These are phyloP conservation scores for Erynnis tages DNA, from an alignment of 2,888 invertebrate genomes.

Conservation along the genomic window DNA sequence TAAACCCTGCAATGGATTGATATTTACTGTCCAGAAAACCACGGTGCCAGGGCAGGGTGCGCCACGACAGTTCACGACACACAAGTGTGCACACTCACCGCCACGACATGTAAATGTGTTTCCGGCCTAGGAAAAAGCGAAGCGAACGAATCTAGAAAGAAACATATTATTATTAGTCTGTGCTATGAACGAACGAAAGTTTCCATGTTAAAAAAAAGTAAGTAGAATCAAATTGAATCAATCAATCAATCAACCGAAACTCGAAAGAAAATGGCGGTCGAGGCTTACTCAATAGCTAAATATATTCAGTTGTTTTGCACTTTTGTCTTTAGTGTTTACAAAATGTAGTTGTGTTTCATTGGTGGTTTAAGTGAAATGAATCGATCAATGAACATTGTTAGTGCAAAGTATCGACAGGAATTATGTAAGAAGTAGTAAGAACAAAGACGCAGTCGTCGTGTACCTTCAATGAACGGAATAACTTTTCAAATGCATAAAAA, in stretches of 20 bases:
- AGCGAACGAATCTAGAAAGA: no score
- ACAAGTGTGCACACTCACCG: no score
- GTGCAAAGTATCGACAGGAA: constrained; percentile 46
- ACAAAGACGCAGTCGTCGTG: constrained; percentile 50
- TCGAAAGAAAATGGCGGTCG: constrained; percentile 69
- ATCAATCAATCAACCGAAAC: background rate
- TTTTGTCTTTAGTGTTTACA: constrained; percentile 41
- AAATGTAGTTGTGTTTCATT: constrained; percentile 54
- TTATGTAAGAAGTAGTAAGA: constrained; percentile 74
- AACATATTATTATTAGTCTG: no score
- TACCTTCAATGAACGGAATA: constrained; percentile 56
- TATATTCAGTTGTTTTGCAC: constrained; percentile 56
- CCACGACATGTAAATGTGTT: no score
- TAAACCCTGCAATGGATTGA: no score
- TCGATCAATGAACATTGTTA: constrained; percentile 42
- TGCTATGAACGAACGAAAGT: no score
- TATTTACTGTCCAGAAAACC: no score
- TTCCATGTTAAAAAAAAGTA: no score
- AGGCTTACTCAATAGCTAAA: constrained; percentile 57
- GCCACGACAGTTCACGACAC: no score
- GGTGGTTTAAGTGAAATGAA: constrained; percentile 51
- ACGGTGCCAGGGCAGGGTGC: no score
- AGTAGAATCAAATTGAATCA: background rate
- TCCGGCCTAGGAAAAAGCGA: no score
- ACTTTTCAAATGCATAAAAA: constrained; percentile 72